Evolutionary conservation across 2,888 invertebrate genomes (phyloP).

Genomic region (Drosophila nr. perissopoda): DNA sequence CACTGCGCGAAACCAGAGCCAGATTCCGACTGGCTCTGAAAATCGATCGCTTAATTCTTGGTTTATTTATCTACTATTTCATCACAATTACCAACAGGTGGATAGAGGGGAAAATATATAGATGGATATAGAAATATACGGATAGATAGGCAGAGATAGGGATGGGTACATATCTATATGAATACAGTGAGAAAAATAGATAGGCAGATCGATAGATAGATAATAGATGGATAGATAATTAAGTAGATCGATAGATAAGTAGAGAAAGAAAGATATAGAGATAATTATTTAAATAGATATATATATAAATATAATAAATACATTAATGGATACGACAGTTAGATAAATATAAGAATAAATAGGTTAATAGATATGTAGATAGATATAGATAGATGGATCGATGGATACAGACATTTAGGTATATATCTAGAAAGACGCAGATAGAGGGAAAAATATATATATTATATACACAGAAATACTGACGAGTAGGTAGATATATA

Average conservation of each 20-base stretch:
- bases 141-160: background rate
- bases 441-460: background rate
- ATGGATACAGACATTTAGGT: no score
- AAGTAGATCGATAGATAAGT: background rate
- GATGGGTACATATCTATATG: background rate
- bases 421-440: background rate
- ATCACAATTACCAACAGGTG: no score
- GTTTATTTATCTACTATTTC: background rate
- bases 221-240: background rate
- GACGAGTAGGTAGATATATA: background rate
- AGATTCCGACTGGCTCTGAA: background rate
- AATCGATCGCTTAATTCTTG: background rate
- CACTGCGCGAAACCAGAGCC: background rate
- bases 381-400: no score
- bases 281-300: background rate
- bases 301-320: background rate
- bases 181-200: background rate
- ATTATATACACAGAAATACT: fast-evolving
- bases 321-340: background rate
- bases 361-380: no score
- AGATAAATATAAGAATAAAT: background rate
- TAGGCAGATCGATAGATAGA: background rate
- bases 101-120: background rate
- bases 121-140: background rate
- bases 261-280: background rate